A percentile compares a stretch with the other conserved stretches of the same genome.
These are phyloP conservation scores for Penaeus indicus DNA, from an alignment of 1,140 invertebrate genomes.

Conservation along the genomic window DNA sequence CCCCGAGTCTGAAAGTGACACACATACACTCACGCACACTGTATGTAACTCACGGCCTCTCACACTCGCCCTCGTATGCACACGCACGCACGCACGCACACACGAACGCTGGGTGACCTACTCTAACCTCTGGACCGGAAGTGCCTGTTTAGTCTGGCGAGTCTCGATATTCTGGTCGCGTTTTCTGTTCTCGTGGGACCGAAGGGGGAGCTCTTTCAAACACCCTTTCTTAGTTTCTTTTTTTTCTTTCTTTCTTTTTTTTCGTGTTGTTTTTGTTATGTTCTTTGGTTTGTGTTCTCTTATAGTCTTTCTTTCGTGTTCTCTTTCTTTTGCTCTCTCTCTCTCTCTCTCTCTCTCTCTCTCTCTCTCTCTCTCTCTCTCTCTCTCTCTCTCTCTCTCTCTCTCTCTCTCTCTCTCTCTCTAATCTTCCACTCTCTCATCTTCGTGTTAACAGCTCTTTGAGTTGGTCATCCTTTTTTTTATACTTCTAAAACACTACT, in stretches of 20 bases:
- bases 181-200: no score
- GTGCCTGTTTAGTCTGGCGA: no score
- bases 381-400: neutral
- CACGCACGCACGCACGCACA: slow-evolving; percentile 41
- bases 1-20: no score
- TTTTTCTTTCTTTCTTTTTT: neutral
- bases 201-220: neutral
- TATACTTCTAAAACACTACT: no score
- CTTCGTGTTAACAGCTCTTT: neutral
- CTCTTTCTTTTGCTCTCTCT: neutral
- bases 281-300: no score
- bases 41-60: no score
- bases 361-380: neutral
- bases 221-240: neutral
- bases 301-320: neutral
- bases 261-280: neutral
- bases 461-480: no score
- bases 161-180: no score
- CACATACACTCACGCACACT: no score
- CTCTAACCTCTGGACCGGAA: neutral
- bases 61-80: neutral
- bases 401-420: neutral
- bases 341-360: neutral
- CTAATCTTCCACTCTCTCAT: no score
- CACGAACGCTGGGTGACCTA: slow-evolving; percentile 29